These are phyloP conservation scores for Bos indicus DNA, from an alignment of 2,113 vertebrate genomes.

Conservation along the genomic window DNA sequence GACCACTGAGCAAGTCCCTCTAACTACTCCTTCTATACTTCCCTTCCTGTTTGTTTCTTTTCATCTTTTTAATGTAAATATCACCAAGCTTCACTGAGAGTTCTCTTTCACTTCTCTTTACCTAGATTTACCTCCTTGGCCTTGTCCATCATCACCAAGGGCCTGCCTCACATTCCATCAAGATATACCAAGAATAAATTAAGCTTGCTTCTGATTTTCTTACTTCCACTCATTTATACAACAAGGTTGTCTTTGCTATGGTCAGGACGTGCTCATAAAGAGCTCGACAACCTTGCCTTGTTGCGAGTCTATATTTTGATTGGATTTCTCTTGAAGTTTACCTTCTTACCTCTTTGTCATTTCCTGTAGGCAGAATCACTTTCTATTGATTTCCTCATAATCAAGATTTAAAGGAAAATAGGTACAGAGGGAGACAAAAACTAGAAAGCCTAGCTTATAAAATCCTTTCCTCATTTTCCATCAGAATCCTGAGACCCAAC, in stretches of 20 bases:
- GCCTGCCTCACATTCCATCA: not conserved
- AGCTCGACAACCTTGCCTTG: not conserved
- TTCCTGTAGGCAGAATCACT: not conserved
- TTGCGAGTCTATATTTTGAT: not conserved
- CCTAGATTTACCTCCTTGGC: not conserved
- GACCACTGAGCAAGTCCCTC: not conserved
- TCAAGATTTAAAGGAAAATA: not conserved
- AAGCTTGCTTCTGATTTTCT: not conserved
- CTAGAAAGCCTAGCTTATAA: not conserved
- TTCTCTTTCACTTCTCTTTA: not conserved
- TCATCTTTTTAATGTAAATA: not conserved
- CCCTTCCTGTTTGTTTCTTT: not conserved
- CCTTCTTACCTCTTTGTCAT: not conserved
- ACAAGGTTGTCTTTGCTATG: not conserved
- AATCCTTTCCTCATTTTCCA: not conserved
- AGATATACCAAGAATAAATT: not conserved
- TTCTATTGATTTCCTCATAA: not conserved
- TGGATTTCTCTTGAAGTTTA: constrained; percentile 9
- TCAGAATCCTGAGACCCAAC: not conserved
- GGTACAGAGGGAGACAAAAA: not conserved
- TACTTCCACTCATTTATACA: not conserved
- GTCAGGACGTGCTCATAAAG: not conserved
- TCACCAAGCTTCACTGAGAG: not conserved
- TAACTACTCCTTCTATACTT: not conserved
- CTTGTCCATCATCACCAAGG: not conserved